A percentile compares a stretch with the other conserved stretches of the same genome.
Conservation (phyloP, 35 echinoderm and acorn worm genomes). For the Lytechinus pictus region DNA sequence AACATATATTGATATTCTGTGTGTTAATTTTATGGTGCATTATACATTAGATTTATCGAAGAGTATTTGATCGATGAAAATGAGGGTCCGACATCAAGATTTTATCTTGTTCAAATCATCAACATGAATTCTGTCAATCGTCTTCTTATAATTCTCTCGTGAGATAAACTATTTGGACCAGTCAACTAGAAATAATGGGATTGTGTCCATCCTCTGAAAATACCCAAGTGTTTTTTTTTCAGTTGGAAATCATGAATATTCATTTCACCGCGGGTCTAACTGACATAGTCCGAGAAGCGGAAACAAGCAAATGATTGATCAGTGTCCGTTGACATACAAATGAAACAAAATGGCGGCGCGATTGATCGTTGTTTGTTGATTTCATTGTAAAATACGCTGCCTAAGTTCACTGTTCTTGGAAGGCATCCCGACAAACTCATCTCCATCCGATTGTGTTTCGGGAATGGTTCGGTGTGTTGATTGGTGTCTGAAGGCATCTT, state of each 20-base stretch:
- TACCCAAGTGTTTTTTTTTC: not conserved
- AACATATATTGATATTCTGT: no score
- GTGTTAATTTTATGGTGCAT: no score
- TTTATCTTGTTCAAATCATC: not conserved
- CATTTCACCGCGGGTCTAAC: not conserved
- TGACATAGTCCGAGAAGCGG: not conserved
- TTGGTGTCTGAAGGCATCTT: not conserved
- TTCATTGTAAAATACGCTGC: not conserved
- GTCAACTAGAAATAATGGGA: not conserved
- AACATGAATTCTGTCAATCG: not conserved
- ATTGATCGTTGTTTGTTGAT: not conserved
- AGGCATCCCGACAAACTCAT: not conserved
- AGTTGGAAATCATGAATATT: not conserved
- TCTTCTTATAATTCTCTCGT: not conserved
- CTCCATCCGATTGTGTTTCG: not conserved
- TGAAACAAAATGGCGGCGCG: not conserved
- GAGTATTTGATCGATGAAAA: no score
- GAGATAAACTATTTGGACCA: not conserved
- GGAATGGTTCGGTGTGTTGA: not conserved
- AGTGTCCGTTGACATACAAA: not conserved
- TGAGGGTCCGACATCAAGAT: not conserved
- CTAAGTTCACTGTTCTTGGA: not conserved
- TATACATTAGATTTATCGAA: no score
- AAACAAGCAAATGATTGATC: slow-evolving; percentile 4
- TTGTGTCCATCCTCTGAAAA: not conserved